Percentiles rank a stretch among this genome's conserved stretches.
phyloP scores from a whole-genome alignment of 2,888 invertebrate genomes.

The Platycheirus rosarum region DNA sequence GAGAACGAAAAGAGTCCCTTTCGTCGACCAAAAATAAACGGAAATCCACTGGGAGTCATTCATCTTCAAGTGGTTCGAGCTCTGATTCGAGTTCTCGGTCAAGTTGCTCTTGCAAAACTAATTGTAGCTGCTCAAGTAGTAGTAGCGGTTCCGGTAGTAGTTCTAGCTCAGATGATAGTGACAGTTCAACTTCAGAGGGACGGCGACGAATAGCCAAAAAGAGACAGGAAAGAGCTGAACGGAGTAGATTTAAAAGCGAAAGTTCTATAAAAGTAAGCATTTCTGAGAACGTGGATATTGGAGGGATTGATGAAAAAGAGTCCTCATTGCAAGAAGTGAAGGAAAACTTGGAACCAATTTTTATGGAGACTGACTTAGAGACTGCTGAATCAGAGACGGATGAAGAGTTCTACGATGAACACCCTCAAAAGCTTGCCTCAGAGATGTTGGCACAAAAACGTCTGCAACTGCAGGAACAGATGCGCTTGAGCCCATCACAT shows the following conservation, averaged over 20 bases:
- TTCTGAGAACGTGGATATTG: constrained; percentile 83
- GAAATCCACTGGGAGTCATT: constrained; percentile 80
- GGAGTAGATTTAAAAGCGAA: constrained; percentile 79
- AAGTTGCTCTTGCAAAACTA: constrained; percentile 91
- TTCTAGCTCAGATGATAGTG: constrained; percentile 84
- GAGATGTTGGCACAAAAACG: constrained; percentile 90
- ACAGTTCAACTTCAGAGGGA: constrained; percentile 82
- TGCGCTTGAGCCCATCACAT: constrained; percentile 86
- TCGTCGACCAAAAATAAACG: constrained; percentile 79
- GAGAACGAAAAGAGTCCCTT: constrained; percentile 66
- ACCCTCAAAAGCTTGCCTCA: constrained; percentile 89
- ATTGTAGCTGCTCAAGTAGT: constrained; percentile 91
- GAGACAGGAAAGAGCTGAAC: constrained; percentile 83
- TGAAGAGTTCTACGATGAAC: constrained; percentile 93
- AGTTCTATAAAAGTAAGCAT: constrained; percentile 79
- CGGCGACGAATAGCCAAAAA: constrained; percentile 81
- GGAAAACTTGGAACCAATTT: constrained; percentile 84
- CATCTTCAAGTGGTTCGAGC: constrained; percentile 90
- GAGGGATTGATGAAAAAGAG: constrained; percentile 83
- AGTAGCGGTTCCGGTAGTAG: constrained; percentile 86
- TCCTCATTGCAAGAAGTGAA: constrained; percentile 80
- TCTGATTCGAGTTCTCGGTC: constrained; percentile 91
- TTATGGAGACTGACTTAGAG: constrained; percentile 92
- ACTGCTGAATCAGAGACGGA: constrained; percentile 93
- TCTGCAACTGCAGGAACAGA: constrained; percentile 86